A percentile compares a stretch with the other conserved stretches of the same genome.
Conservation (phyloP, 2,113 vertebrate species). For the Lipotes vexillifer region DNA sequence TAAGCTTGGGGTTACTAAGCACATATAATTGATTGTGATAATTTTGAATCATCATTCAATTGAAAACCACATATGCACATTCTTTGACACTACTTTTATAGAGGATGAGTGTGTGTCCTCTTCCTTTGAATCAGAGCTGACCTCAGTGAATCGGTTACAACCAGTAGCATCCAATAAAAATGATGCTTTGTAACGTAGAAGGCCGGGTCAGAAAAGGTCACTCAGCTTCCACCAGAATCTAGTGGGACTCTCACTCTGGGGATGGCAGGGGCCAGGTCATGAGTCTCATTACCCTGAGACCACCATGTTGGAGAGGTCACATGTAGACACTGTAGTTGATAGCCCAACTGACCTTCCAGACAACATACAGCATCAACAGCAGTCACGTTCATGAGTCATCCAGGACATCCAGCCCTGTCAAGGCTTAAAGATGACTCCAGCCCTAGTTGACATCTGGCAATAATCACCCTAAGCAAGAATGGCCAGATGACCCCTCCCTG, state of each 20-base stretch:
- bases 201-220: neutral
- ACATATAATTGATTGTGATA: neutral
- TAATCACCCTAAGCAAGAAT: neutral
- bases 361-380: neutral
- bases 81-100: neutral
- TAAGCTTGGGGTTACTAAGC: neutral
- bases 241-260: neutral
- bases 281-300: neutral
- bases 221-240: neutral
- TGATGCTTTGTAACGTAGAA: neutral
- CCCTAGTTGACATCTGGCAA: neutral
- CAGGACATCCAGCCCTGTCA: neutral
- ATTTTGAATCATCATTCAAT: neutral
- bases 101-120: neutral
- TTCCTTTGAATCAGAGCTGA: neutral
- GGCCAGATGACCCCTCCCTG: neutral
- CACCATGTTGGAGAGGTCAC: neutral
- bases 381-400: neutral
- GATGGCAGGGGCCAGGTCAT: neutral
- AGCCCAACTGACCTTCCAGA: neutral
- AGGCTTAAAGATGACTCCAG: neutral
- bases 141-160: neutral
- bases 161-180: neutral
- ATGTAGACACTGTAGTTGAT: neutral
- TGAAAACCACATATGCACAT: neutral